Conservation (phyloP, 2,797 vertebrate genomes). For the Semaprochilodus insignis region DNA sequence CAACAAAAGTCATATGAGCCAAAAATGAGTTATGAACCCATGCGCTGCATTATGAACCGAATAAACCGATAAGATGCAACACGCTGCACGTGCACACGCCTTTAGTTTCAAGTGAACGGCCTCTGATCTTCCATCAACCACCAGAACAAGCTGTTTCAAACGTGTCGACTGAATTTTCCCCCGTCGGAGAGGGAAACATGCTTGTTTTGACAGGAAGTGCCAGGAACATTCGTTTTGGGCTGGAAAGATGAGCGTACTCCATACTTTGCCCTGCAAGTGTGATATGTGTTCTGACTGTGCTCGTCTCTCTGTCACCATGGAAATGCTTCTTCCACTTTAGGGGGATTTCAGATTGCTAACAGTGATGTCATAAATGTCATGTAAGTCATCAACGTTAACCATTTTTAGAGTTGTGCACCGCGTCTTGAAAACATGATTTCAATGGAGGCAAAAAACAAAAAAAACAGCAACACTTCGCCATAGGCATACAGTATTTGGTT, state of each 20-base stretch:
- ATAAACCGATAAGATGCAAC: conserved; percentile 11
- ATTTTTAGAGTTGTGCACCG: conserved; percentile 9
- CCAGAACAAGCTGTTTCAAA: conserved; percentile 50
- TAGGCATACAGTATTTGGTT: background rate
- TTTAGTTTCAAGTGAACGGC: conserved; percentile 18
- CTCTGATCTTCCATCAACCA: conserved; percentile 34
- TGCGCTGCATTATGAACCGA: background rate
- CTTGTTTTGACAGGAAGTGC: conserved; percentile 62
- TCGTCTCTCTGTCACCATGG: conserved; percentile 59
- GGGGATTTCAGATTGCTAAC: conserved; percentile 32
- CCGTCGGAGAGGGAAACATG: conserved; percentile 48
- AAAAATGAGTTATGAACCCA: background rate
- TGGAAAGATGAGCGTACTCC: conserved; percentile 61
- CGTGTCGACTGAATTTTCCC: conserved; percentile 52
- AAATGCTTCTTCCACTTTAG: conserved; percentile 56
- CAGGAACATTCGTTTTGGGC: conserved; percentile 63
- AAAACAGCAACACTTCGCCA: background rate
- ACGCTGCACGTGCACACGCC: background rate
- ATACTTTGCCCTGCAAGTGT: conserved; percentile 68
- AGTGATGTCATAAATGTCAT: conserved; percentile 54
- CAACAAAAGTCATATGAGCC: too few relatives aligned
- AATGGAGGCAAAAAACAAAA: background rate
- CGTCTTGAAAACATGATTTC: background rate
- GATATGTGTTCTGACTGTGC: conserved; percentile 68
- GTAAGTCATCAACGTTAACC: conserved; percentile 18